phyloP scores from a whole-genome alignment of 2,797 vertebrate species.

The Ctenopoma multispine region DNA sequence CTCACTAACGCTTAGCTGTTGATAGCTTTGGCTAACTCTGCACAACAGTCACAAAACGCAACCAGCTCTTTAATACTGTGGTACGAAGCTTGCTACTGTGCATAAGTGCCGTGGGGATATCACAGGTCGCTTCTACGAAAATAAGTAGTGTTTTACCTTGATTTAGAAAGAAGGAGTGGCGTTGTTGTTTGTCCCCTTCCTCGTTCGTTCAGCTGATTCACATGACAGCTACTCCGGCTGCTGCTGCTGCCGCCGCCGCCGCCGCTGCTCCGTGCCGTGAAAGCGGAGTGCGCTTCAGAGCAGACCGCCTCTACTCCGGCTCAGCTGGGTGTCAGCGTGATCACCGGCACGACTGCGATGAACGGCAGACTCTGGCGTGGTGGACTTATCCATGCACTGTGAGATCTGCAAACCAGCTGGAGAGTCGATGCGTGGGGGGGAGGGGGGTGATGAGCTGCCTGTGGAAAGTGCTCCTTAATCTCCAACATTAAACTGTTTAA shows the following conservation, averaged over 20 bases:
- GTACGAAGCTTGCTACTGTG: not conserved
- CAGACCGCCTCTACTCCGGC: slow-evolving; percentile 10
- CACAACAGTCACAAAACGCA: slow-evolving; percentile 62
- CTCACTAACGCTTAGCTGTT: slow-evolving; percentile 67
- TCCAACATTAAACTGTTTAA: not conserved
- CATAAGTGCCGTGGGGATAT: not conserved
- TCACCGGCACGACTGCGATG: not conserved
- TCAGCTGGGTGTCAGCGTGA: not conserved
- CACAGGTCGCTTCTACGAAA: not conserved
- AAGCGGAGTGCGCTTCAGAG: slow-evolving; percentile 28
- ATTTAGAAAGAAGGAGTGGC: slow-evolving; percentile 43
- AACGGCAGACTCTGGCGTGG: not conserved
- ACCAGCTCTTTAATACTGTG: not conserved
- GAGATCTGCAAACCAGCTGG: slow-evolving; percentile 52
- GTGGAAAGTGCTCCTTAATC: slow-evolving; percentile 1
- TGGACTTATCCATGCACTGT: slow-evolving; percentile 36
- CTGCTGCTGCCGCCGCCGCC: slow-evolving; percentile 38
- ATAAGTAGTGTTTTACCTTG: slow-evolving; percentile 54
- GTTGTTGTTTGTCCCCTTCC: slow-evolving; percentile 75
- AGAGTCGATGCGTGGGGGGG: no score
- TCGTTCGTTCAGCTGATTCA: slow-evolving; percentile 81
- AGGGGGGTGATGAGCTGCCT: no score
- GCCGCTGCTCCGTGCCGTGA: slow-evolving; percentile 37
- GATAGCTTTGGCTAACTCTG: slow-evolving; percentile 59
- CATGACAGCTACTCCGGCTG: slow-evolving; percentile 77